Evolutionary conservation across 1,140 invertebrate species (phyloP).

Genomic region (Calliopsis andreniformis): DNA sequence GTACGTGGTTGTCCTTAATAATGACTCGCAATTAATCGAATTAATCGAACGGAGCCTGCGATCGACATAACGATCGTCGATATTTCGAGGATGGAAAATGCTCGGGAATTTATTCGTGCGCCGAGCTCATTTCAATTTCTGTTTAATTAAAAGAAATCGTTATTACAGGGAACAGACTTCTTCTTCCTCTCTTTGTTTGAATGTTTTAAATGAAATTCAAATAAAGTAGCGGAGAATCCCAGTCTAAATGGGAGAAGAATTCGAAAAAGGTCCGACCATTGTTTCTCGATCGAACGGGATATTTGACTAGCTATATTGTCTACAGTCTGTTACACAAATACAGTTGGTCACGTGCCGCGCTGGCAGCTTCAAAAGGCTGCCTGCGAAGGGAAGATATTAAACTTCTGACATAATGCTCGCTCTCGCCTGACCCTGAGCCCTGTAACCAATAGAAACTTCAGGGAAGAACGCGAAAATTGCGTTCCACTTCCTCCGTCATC

Average conservation of each 20-base stretch:
- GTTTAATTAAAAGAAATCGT: too few species aligned
- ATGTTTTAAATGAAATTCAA: not conserved
- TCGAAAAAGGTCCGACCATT: not conserved
- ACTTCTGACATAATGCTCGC: slow-evolving; percentile 59
- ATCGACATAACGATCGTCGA: not conserved
- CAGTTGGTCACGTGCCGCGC: slow-evolving; percentile 73
- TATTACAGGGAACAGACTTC: not conserved
- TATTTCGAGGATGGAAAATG: not conserved
- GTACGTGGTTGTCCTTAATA: not conserved
- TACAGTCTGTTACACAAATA: slow-evolving; percentile 74
- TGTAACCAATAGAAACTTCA: slow-evolving; percentile 20
- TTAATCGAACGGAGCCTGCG: not conserved
- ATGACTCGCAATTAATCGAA: slow-evolving; percentile 15
- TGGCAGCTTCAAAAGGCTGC: slow-evolving; percentile 64
- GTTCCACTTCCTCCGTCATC: slow-evolving; percentile 14
- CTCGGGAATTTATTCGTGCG: too few species aligned
- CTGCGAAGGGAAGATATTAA: slow-evolving; percentile 75
- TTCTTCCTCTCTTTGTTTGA: not conserved
- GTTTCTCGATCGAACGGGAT: slow-evolving; percentile 13
- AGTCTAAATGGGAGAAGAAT: not conserved
- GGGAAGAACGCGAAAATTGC: slow-evolving; percentile 41
- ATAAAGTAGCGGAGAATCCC: not conserved
- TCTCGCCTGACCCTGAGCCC: not conserved
- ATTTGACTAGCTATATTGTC: slow-evolving; percentile 49
- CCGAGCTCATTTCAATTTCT: too few species aligned